Conservation (phyloP, 2,888 invertebrate species). For the Sarcophaga caerulescens region DNA sequence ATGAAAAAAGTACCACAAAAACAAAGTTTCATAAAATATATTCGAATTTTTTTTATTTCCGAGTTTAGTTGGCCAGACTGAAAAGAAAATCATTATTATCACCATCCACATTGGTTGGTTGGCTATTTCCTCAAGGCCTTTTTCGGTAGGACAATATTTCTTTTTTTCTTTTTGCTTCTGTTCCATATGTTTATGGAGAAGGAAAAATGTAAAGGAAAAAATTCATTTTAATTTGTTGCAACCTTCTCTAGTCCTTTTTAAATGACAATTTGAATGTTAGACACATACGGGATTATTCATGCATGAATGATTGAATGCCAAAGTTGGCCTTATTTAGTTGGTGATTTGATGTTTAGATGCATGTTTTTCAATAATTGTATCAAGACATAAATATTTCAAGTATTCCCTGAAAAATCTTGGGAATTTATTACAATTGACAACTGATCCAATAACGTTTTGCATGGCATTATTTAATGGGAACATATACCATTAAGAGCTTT, state of each 20-base stretch:
- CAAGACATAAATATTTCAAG: too few species aligned
- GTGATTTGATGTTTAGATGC: too few species aligned
- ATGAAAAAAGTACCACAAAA: neutral
- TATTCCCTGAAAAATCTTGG: too few species aligned
- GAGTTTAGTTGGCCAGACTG: neutral
- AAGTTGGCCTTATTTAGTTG: slow-evolving; percentile 24
- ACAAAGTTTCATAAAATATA: neutral
- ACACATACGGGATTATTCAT: slow-evolving; percentile 43
- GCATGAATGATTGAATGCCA: slow-evolving; percentile 36
- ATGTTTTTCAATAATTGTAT: too few species aligned
- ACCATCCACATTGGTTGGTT: slow-evolving; percentile 31
- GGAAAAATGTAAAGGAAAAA: slow-evolving; percentile 19
- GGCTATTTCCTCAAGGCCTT: slow-evolving; percentile 47
- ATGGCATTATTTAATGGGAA: too few species aligned
- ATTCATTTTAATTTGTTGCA: slow-evolving; percentile 54
- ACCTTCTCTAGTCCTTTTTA: neutral
- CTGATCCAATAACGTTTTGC: too few species aligned
- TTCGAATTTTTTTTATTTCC: neutral
- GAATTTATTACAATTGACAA: too few species aligned
- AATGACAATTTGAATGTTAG: slow-evolving; percentile 46
- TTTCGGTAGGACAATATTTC: slow-evolving; percentile 28
- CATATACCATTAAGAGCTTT: too few species aligned
- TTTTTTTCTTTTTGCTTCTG: slow-evolving; percentile 9
- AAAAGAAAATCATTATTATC: slow-evolving; percentile 14
- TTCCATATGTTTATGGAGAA: slow-evolving; percentile 4